These are phyloP conservation scores for Hippocampus kuda DNA, from an alignment of 2,797 vertebrate species.

Conservation along the genomic window DNA sequence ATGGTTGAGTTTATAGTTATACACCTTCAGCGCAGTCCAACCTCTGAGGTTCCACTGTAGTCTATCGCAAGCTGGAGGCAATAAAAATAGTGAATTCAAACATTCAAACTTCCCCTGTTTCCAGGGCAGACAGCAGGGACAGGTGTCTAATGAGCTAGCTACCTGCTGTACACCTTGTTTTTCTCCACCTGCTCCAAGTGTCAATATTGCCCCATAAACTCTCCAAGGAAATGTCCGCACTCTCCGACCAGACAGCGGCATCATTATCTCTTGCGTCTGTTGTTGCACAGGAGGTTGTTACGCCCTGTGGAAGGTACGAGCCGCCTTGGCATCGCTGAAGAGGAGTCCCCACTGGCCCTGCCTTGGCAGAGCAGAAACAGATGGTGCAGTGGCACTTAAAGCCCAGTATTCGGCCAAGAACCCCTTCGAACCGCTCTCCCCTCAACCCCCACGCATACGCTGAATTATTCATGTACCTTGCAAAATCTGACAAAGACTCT, in stretches of 20 bases:
- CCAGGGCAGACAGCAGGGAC: not conserved
- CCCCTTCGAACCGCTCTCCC: slow-evolving; percentile 30
- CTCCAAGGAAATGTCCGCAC: slow-evolving; percentile 43
- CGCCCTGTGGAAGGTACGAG: slow-evolving; percentile 37
- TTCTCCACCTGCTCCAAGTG: slow-evolving; percentile 56
- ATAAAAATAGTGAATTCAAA: slow-evolving; percentile 5
- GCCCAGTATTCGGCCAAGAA: slow-evolving; percentile 51
- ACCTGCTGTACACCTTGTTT: slow-evolving; percentile 57
- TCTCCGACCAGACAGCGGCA: slow-evolving; percentile 51
- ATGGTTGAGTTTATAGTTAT: slow-evolving; percentile 5
- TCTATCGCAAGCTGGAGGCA: slow-evolving; percentile 19
- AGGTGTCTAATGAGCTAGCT: slow-evolving; percentile 46
- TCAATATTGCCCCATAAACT: slow-evolving; percentile 42
- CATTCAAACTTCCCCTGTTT: not conserved
- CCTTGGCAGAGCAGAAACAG: slow-evolving; percentile 64
- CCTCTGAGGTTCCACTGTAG: not conserved
- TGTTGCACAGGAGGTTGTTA: slow-evolving; percentile 50
- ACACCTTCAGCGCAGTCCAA: not conserved
- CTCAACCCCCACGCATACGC: slow-evolving; percentile 30
- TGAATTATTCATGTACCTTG: slow-evolving; percentile 70
- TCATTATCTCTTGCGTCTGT: slow-evolving; percentile 61
- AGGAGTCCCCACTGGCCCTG: slow-evolving; percentile 58
- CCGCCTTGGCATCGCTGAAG: slow-evolving; percentile 59
- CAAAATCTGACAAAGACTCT: slow-evolving; percentile 60
- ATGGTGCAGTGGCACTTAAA: slow-evolving; percentile 68